Percentiles rank a stretch among this genome's conserved stretches.
These are phyloP conservation scores for Myotis myotis DNA, from an alignment of 2,797 vertebrate species.

Conservation along the genomic window DNA sequence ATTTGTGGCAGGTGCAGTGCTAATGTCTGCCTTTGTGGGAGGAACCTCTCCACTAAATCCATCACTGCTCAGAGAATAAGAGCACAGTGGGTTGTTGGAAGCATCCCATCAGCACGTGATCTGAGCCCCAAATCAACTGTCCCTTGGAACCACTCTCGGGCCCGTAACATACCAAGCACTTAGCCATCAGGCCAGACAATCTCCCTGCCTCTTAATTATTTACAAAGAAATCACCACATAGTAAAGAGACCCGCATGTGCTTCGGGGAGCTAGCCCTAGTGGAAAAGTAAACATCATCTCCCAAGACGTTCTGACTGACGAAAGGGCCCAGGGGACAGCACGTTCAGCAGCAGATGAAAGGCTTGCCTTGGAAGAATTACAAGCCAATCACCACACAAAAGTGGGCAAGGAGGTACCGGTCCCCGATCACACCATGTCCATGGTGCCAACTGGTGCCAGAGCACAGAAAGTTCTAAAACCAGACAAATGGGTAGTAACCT, in stretches of 20 bases:
- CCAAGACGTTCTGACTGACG: neutral
- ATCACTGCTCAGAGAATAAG: neutral
- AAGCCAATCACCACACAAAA: neutral
- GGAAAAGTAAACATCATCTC: neutral
- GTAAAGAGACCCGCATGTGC: neutral
- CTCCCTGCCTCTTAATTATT: conserved; percentile 50
- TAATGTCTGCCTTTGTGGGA: neutral
- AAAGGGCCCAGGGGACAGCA: neutral
- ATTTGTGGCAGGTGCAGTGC: neutral
- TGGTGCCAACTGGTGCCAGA: neutral
- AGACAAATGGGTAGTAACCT: neutral
- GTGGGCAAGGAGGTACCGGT: neutral
- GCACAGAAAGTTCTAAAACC: conserved; percentile 18
- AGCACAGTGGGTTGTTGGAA: neutral
- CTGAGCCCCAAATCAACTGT: neutral
- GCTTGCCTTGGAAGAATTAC: neutral
- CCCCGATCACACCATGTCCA: neutral
- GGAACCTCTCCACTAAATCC: neutral
- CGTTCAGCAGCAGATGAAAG: neutral
- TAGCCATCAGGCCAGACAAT: conserved; percentile 21
- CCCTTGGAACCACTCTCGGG: neutral
- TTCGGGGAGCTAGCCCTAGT: neutral
- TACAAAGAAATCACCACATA: conserved; percentile 27
- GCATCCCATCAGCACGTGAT: neutral
- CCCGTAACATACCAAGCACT: conserved; percentile 18